Evolutionary conservation across 2,888 invertebrate species (phyloP).

Genomic region (Nymphalis urticae): DNA sequence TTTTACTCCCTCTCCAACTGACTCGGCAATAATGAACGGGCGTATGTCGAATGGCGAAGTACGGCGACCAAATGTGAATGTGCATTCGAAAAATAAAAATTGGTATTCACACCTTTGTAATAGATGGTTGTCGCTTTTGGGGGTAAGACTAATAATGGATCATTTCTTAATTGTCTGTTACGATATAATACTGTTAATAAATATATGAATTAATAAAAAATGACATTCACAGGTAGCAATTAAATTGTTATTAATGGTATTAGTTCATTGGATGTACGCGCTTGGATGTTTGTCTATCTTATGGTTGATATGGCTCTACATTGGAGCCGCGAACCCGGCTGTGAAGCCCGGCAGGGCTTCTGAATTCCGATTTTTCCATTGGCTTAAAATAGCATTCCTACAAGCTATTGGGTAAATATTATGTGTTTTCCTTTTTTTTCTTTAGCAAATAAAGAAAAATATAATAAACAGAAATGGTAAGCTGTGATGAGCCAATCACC

Average conservation of each 20-base stretch:
- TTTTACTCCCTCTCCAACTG: slow-evolving; percentile 75
- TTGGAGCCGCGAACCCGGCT: slow-evolving; percentile 96
- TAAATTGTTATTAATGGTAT: slow-evolving; percentile 93
- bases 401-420: slow-evolving; percentile 87
- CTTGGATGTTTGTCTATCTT: slow-evolving; percentile 90
- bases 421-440: neutral
- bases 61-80: slow-evolving; percentile 83
- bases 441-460: too few relatives aligned
- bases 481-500: too few relatives aligned
- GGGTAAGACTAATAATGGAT: slow-evolving; percentile 83
- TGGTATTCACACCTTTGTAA: slow-evolving; percentile 98
- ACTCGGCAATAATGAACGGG: slow-evolving; percentile 69
- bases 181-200: too few relatives aligned
- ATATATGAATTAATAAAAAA: neutral
- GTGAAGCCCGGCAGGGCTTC: slow-evolving; percentile 95
- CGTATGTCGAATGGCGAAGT: slow-evolving; percentile 57
- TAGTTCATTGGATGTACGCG: slow-evolving; percentile 97
- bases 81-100: slow-evolving; percentile 94
- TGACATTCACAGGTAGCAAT: slow-evolving; percentile 85
- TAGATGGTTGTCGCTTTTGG: slow-evolving; percentile 94
- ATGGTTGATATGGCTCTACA: slow-evolving; percentile 95
- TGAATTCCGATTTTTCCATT: slow-evolving; percentile 90
- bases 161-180: neutral
- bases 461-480: too few relatives aligned
- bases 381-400: slow-evolving; percentile 87